Percentiles rank a stretch among this genome's conserved stretches.
These are phyloP conservation scores for Buteo buteo DNA, from an alignment of 2,113 vertebrate species.

Conservation along the genomic window DNA sequence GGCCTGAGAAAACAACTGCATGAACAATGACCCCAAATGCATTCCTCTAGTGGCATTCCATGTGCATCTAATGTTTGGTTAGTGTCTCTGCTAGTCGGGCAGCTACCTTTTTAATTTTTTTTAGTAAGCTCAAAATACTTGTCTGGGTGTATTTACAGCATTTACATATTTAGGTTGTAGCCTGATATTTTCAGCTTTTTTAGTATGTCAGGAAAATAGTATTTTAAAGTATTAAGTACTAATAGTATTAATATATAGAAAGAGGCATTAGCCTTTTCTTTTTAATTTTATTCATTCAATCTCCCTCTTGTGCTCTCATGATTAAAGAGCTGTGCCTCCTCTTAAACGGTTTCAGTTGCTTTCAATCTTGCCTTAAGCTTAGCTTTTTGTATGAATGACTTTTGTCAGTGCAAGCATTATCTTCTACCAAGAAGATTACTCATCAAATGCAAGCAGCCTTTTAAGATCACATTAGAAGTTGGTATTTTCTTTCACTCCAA, in stretches of 20 bases:
- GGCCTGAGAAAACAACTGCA: background rate
- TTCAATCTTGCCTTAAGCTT: background rate
- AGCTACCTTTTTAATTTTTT: background rate
- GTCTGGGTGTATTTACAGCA: background rate
- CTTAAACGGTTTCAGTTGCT: background rate
- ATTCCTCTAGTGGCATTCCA: background rate
- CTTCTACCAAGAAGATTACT: background rate
- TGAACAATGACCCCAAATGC: background rate
- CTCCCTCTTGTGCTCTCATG: background rate
- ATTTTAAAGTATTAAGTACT: background rate
- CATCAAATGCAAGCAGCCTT: background rate
- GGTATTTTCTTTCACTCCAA: background rate
- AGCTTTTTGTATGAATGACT: background rate
- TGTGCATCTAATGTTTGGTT: background rate
- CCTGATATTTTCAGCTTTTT: background rate
- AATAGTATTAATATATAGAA: background rate
- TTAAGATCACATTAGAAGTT: background rate
- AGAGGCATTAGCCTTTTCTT: background rate
- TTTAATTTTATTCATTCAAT: background rate
- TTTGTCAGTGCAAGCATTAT: background rate
- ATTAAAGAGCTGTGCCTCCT: background rate
- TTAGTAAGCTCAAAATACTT: background rate
- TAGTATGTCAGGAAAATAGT: background rate
- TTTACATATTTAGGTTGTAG: background rate
- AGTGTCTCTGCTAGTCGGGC: background rate